Conservation (phyloP, 2,797 vertebrate species). For the Xenops minutus region DNA sequence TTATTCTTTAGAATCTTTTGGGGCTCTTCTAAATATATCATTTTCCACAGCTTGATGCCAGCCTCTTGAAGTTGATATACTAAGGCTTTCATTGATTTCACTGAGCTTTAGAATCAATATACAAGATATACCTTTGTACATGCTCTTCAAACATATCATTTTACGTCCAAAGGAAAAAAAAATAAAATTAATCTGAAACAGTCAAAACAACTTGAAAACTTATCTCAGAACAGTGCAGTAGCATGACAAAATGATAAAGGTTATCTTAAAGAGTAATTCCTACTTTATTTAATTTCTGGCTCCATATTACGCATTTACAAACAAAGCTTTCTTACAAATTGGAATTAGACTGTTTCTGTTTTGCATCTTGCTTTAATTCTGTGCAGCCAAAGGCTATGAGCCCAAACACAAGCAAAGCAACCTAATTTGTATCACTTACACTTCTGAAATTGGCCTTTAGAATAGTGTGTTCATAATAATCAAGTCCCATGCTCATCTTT, state of each 20-base stretch:
- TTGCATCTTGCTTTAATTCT: conserved; percentile 25
- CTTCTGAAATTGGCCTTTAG: background rate
- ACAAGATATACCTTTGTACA: conserved; percentile 43
- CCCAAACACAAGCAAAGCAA: background rate
- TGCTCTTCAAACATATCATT: conserved; percentile 31
- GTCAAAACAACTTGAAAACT: conserved; percentile 24
- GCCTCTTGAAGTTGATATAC: conserved; percentile 39
- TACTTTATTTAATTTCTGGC: conserved; percentile 25
- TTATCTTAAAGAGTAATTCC: background rate
- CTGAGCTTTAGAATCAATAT: conserved; percentile 52
- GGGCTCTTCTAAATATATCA: conserved; percentile 32
- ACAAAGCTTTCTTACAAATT: conserved; percentile 1
- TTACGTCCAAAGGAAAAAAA: background rate
- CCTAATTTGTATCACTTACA: conserved; percentile 8
- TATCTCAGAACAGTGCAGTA: background rate
- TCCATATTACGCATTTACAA: background rate
- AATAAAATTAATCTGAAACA: conserved; percentile 3
- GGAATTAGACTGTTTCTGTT: conserved; percentile 32
- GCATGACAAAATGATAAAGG: background rate
- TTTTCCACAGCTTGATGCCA: background rate
- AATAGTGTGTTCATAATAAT: background rate
- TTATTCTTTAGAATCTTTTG: conserved; percentile 13
- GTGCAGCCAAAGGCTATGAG: background rate
- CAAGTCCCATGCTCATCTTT: background rate
- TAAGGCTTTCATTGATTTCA: conserved; percentile 57